Percentiles rank a stretch among this genome's conserved stretches.
phyloP scores from a whole-genome alignment of 2,888 invertebrate genomes.

The Lithophane ornitopus region DNA sequence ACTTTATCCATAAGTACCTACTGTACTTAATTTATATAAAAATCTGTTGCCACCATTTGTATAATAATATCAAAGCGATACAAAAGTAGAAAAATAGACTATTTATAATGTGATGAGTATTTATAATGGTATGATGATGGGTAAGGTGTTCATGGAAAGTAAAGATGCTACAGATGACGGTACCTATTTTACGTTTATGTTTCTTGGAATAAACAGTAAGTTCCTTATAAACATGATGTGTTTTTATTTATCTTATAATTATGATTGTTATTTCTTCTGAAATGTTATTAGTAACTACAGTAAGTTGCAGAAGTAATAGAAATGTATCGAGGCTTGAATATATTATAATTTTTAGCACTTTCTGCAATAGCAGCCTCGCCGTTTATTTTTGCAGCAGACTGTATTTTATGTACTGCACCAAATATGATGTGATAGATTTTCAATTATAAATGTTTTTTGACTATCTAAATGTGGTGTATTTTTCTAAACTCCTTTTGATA shows the following conservation, averaged over 20 bases:
- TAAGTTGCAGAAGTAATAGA: constrained; percentile 55
- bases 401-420: constrained; percentile 56
- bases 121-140: too few species aligned
- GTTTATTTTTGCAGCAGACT: constrained; percentile 57
- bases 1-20: too few species aligned
- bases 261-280: not conserved
- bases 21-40: too few species aligned
- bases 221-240: constrained; percentile 10
- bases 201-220: constrained; percentile 23
- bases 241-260: constrained; percentile 7
- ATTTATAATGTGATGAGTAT: too few species aligned
- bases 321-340: constrained; percentile 32
- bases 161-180: too few species aligned
- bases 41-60: too few species aligned
- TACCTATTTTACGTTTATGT: not conserved
- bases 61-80: too few species aligned
- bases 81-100: too few species aligned
- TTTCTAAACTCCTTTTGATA: constrained; percentile 44
- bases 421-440: constrained; percentile 51
- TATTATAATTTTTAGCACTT: not conserved
- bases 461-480: constrained; percentile 63
- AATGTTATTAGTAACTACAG: constrained; percentile 39
- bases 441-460: constrained; percentile 53
- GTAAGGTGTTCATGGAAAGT: too few species aligned
- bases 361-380: constrained; percentile 35